Conservation (phyloP, 2,888 invertebrate species). For the Drosophila falleni region DNA sequence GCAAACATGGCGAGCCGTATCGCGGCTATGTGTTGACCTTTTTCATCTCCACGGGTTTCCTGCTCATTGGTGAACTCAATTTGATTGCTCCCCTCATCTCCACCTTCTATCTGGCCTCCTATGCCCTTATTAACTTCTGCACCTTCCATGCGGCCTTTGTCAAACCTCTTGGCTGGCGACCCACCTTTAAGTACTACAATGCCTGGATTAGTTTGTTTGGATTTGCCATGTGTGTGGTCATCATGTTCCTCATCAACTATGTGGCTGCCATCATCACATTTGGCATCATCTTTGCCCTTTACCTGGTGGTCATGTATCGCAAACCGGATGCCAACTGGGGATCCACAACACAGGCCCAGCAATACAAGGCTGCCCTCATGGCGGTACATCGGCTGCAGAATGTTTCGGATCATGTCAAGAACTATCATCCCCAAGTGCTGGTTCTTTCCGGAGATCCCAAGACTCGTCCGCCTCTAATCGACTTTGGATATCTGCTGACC, state of each 20-base stretch:
- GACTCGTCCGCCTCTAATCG: constrained; percentile 94
- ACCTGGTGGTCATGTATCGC: constrained; percentile 95
- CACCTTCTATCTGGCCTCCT: constrained; percentile 97
- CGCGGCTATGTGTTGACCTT: constrained; percentile 97
- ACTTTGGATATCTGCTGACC: constrained; percentile 96
- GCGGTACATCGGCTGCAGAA: constrained; percentile 92
- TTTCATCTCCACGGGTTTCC: constrained; percentile 92
- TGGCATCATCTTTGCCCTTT: constrained; percentile 94
- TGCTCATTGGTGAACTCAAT: constrained; percentile 95
- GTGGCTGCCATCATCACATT: constrained; percentile 96
- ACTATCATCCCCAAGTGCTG: constrained; percentile 96
- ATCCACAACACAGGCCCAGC: constrained; percentile 98
- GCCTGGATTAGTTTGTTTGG: constrained; percentile 95
- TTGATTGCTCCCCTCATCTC: constrained; percentile 96
- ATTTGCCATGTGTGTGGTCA: constrained; percentile 92
- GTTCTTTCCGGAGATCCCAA: constrained; percentile 94
- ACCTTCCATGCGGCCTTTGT: constrained; percentile 97
- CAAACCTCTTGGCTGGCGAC: constrained; percentile 95
- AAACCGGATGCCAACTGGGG: constrained; percentile 99
- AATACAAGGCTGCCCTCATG: constrained; percentile 95
- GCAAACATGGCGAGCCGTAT: constrained; percentile 93
- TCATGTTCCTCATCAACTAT: constrained; percentile 98
- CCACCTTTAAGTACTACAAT: constrained; percentile 96
- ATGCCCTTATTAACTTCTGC: constrained; percentile 97
- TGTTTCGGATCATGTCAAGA: constrained; percentile 98